Conservation (phyloP, 2,888 invertebrate species). For the Alitta virens region DNA sequence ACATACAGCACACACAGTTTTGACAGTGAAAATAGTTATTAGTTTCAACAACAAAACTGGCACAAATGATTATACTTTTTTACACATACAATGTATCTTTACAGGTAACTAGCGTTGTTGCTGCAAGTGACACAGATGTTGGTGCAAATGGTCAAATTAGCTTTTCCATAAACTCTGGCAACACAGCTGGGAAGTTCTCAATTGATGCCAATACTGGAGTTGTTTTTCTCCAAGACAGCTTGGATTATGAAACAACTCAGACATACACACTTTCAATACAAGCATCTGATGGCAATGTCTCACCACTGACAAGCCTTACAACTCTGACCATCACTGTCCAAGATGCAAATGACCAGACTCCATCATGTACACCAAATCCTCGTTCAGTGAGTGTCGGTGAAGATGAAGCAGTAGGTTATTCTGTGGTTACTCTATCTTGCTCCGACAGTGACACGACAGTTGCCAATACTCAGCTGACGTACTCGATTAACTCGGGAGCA, state of each 20-base stretch:
- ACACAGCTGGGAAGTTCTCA: neutral
- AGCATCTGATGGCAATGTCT: neutral
- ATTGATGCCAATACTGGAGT: conserved; percentile 1
- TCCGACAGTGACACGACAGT: neutral
- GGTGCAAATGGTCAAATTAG: neutral
- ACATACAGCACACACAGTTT: no score
- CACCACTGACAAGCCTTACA: neutral
- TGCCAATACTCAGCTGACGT: neutral
- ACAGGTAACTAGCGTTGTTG: neutral
- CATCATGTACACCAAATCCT: neutral
- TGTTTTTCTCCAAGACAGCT: neutral
- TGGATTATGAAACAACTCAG: neutral
- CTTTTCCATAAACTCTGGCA: conserved; percentile 1
- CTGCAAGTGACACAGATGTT: neutral
- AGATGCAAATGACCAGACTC: conserved; percentile 8
- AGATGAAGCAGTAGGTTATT: neutral
- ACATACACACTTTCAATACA: neutral
- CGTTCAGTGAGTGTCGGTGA: neutral
- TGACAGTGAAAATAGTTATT: no score
- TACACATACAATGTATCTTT: no score
- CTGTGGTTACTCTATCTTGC: neutral
- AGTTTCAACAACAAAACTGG: no score
- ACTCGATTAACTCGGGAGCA: neutral
- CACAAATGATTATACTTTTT: no score
- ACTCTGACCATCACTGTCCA: conserved; percentile 2